Base-by-base conservation (phyloP, 2,113 vertebrate genomes). In the Apteryx mantelli region DNA sequence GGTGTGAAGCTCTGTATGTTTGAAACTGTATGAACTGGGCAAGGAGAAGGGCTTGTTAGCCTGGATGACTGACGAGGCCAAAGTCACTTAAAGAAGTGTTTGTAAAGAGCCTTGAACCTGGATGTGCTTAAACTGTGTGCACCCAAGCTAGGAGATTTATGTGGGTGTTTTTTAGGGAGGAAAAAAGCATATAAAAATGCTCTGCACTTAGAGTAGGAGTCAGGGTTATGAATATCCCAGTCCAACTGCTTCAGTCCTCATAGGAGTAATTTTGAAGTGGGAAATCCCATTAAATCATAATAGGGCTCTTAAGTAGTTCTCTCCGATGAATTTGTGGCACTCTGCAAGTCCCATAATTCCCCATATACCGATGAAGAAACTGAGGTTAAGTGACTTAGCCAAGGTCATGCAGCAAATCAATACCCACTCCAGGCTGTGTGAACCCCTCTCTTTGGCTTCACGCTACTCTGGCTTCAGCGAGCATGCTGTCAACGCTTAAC, bases 261-360 rank as follows among this genome's bases (percentile, higher is more conserved):
- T 0, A 48, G 88, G 89, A 92, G 66, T 88, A 38, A 92, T 97
- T 87, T 48, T 92, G 66, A 92, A 91, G 70, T 65, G 77, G 96
- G 88, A 95, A 97, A 93, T 96, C 95, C 84, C 66, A 96, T 97
- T 96, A 97, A 95, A 64, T 89, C 91, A 79, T 96, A 94, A 95
- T 68, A 82, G 56, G 87, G 30, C 83, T 89, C 66, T 91, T 95
- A 96, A 96, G 91, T 74, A 91, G 95, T 28, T 96, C 89, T 44
- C 73, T 53, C 42, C 65, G 81, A 95, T 93, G 80, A 95, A 93
- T 96, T 87, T 76, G 91, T 87, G 86, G 88, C 92, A 76, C 91
- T 97, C 81, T 96, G 74, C 69, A 92, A 73, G 94, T 76, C 81
- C 65, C 81, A 32, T 94, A 91, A 96, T 87, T 96, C 88, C 94